Base-by-base conservation (phyloP, 1,140 invertebrate genomes). In the Lucilia sericata region DNA sequence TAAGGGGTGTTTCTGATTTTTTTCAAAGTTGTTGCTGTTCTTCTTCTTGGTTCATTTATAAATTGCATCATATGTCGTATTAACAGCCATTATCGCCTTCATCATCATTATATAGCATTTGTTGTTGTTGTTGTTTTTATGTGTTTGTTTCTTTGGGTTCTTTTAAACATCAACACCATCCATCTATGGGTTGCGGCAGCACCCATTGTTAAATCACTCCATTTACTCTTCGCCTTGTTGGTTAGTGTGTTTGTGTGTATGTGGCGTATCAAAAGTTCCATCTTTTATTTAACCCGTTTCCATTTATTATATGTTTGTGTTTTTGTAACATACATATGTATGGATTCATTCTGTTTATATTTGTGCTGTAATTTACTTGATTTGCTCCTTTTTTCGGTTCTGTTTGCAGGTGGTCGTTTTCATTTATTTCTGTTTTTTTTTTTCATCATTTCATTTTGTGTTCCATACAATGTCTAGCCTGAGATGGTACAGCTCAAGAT, bases 351-450 rank as follows among this genome's bases (percentile, higher is more conserved):
- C 55, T 83, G 87, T 88, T 89, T 88, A 89, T 89, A 89, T 89
- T 89, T 89, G 88, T 88, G 86, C 86, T 89, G 88, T 88, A 89
- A 88, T 89, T 89, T 89, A 88, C 85, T 87, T 30, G 88, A 86
- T 88, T 89, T 87, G 88, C 88, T 88, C 89, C 88, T 89, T 89
- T 89, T 89, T 89, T 51, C 70, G 34, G 82, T 82, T 70, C 81
- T 70, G 9, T 65, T 82, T 82, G 81, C 81, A 82, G 81, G 81
- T 82, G 81, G 81, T 82, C 81, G 30, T 51, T 49, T 65, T 42
- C 13, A 34, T 82, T 36, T 82, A 10, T 25, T 21, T 70, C n/a
- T 25, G 21, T 70, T 70, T 25, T 19, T 17, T 60, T 1, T 60
- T 60, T 60, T 19, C 10, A 21, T 70, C 21, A 21, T 70, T 70